These are phyloP conservation scores for Coenonympha glycerion DNA, from an alignment of 2,888 invertebrate genomes.

Conservation along the genomic window DNA sequence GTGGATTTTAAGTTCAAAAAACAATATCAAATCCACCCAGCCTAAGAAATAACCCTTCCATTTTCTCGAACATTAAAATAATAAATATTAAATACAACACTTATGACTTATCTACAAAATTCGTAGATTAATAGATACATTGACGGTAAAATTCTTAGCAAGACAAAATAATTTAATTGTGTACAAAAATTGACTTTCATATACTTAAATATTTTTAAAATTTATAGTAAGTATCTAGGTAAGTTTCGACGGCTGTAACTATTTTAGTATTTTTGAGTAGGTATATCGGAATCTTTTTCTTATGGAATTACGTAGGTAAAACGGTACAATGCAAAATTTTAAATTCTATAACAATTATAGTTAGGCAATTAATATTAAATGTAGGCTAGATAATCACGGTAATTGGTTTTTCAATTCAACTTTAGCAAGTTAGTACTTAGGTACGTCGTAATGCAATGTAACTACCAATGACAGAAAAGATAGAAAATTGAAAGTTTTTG, in stretches of 20 bases:
- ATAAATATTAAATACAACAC: conserved; percentile 16
- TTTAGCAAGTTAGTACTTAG: background rate
- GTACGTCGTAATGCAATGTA: no score
- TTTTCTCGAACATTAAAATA: conserved; percentile 4
- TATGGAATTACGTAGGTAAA: no score
- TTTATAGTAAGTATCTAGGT: background rate
- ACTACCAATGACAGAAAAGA: no score
- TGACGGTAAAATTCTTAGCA: background rate
- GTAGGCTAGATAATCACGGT: no score
- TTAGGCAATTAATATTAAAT: no score
- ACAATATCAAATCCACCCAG: conserved; percentile 54
- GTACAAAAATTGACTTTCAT: conserved; percentile 13
- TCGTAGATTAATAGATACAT: conserved; percentile 5
- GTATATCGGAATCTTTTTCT: no score
- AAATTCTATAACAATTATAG: no score
- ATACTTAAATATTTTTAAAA: background rate
- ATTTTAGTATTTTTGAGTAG: background rate
- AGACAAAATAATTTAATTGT: background rate
- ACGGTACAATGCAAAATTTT: no score
- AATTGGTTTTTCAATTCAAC: background rate
- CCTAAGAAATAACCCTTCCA: conserved; percentile 54
- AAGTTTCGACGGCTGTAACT: background rate
- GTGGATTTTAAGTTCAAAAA: conserved; percentile 39
- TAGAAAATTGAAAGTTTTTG: no score
- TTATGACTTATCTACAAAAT: conserved; percentile 30